Conservation (phyloP, 1,140 invertebrate species). For the Pseudomyrmex gracilis region DNA sequence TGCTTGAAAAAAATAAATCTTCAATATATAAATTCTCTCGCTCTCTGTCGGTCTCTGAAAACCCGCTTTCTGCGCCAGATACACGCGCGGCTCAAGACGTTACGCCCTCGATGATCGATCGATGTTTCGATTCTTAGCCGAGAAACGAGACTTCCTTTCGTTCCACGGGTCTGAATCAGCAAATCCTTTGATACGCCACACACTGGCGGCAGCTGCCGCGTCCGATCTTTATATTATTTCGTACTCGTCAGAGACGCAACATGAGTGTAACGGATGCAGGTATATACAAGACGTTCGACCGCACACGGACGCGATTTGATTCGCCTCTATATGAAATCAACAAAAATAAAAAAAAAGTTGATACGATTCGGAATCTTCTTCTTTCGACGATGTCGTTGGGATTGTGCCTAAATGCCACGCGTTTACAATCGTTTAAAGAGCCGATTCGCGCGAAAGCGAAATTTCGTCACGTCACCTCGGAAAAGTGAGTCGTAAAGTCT, state of each 20-base stretch:
- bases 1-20: conserved; percentile 64
- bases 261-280: conserved; percentile 39
- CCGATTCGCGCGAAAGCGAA: conserved; percentile 4
- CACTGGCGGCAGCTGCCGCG: conserved; percentile 71
- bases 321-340: conserved; percentile 3
- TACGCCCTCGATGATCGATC: conserved; percentile 75
- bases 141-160: conserved; percentile 67
- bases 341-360: conserved; percentile 6
- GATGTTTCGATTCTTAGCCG: conserved; percentile 69
- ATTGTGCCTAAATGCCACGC: no score
- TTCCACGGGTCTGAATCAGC: conserved; percentile 73
- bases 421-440: not conserved
- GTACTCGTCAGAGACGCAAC: conserved; percentile 65
- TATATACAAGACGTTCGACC: conserved; percentile 37
- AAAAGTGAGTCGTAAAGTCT: conserved; percentile 19
- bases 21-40: conserved; percentile 27
- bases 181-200: conserved; percentile 74
- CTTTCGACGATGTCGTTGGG: no score
- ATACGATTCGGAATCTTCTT: not conserved
- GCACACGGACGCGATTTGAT: conserved; percentile 38
- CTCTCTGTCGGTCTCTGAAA: conserved; percentile 36
- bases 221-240: conserved; percentile 73
- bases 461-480: conserved; percentile 9
- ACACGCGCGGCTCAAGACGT: conserved; percentile 63
- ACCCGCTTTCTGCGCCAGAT: conserved; percentile 63